phyloP scores from a whole-genome alignment of 1,140 invertebrate genomes.

The Drosophila parvula region DNA sequence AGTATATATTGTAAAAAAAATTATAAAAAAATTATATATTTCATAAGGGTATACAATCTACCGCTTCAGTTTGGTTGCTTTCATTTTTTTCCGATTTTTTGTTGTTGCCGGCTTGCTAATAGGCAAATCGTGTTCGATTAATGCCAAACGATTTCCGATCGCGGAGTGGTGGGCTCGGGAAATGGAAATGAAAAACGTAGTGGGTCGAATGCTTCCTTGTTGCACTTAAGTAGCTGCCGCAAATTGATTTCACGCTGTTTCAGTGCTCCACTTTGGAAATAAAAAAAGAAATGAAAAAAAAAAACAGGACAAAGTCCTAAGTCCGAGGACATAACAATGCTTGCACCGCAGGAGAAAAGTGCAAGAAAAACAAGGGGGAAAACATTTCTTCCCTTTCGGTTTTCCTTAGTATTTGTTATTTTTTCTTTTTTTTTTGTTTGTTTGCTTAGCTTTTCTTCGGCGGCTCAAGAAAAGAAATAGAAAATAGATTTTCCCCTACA shows the following conservation, averaged over 20 bases:
- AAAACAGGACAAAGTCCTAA: constrained; percentile 22
- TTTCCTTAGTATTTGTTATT: constrained; percentile 26
- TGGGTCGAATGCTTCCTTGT: constrained; percentile 48
- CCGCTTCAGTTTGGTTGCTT: background rate
- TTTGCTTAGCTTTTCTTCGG: constrained; percentile 59
- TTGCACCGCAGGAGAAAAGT: constrained; percentile 46
- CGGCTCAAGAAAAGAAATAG: constrained; percentile 11
- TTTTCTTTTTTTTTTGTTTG: constrained; percentile 40
- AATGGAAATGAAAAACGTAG: constrained; percentile 51
- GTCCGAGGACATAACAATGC: constrained; percentile 50
- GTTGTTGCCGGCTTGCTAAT: constrained; percentile 49
- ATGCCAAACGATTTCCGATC: constrained; percentile 56
- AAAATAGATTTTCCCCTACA: constrained; percentile 69
- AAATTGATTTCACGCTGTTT: constrained; percentile 79
- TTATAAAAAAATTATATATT: background rate
- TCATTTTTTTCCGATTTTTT: constrained; percentile 16
- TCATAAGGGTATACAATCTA: background rate
- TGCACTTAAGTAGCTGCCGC: constrained; percentile 82
- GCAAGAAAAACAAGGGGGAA: constrained; percentile 26
- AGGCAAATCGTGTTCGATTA: constrained; percentile 76
- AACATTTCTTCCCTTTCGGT: constrained; percentile 13
- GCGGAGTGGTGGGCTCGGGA: constrained; percentile 35
- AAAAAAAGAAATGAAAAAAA: constrained; percentile 35
- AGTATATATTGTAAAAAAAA: no score
- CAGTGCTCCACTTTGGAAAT: constrained; percentile 35